Evolutionary conservation across 2,113 vertebrate genomes (phyloP), one percentile per base, ranked within the genome.

Genomic region (Sciurus niger): DNA sequence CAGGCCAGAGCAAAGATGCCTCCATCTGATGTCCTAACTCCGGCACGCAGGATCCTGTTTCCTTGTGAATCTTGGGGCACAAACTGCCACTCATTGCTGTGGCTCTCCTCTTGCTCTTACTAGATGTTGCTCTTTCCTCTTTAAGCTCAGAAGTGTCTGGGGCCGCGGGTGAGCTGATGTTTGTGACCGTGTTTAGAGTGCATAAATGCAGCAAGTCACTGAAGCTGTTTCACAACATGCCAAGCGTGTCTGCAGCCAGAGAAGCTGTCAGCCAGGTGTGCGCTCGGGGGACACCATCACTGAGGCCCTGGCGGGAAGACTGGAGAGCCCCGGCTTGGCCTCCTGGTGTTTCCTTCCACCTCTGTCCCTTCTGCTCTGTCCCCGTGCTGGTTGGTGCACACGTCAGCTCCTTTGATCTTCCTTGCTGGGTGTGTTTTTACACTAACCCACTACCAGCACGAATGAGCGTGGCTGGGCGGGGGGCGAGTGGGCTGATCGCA

Each of bases 1-100:
- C 25, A 43, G 80, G n/a, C 30, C 58, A 60, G 68, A 70, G 67
- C n/a, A 10, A 40, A 0, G 11, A 6, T 25, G 53, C 53, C 20
- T 5, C 68, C 34, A 20, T 8, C 28, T 1, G 24, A 30, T 22
- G 8, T 46, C 12, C 1, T 12, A 53, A 37, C 8, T n/a, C n/a
- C 24, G 70, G 28, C 63, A 7, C 4, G 1, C 4, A 28, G 82
- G n/a, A 12, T 11, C 22, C 60, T 22, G 4, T 0, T 8, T 60
- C 43, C 78, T 80, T 2, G 6, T 6, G 55, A 25, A 51, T 32
- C 11, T 0, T 0, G 37, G 0, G 22, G 17, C 51, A n/a, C 24
- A 16, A 3, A 17, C 32, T 25, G n/a, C 53, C 48, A 1, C 51
- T 10, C 1, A 0, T 4, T 8, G 8, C 28, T 7, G 25, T 12